Conservation (phyloP, 2,797 vertebrate species). For the Galagoides demidoff region DNA sequence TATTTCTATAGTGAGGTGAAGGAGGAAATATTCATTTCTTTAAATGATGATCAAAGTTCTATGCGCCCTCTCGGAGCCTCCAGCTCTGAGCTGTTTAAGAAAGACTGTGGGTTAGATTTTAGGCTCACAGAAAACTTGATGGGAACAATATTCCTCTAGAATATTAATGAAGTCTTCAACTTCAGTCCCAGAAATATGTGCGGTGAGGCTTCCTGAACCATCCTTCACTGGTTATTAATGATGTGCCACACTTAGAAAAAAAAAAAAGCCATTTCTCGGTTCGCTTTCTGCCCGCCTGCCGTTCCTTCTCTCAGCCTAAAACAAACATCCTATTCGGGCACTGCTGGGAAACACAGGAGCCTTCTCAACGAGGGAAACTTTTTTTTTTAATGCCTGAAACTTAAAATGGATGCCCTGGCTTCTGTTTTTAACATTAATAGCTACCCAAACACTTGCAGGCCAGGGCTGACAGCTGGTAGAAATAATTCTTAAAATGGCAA, state of each 20-base stretch:
- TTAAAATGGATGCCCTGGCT: conserved; percentile 50
- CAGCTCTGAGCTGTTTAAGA: not conserved
- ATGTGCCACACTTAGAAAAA: conserved; percentile 60
- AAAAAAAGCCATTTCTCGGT: conserved; percentile 41
- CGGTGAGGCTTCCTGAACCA: conserved; percentile 32
- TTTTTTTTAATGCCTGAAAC: conserved; percentile 36
- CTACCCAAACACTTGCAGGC: conserved; percentile 68
- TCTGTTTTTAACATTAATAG: conserved; percentile 75
- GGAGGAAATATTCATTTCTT: not conserved
- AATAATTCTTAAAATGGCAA: conserved; percentile 79
- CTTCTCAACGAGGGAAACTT: conserved; percentile 63
- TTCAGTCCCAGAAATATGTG: conserved; percentile 77
- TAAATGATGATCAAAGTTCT: not conserved
- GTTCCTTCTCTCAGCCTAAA: conserved; percentile 53
- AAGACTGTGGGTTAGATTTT: not conserved
- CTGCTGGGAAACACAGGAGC: conserved; percentile 72
- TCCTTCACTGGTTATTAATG: conserved; percentile 74
- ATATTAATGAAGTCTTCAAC: conserved; percentile 75
- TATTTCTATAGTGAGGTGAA: not conserved
- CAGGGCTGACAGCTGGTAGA: conserved; percentile 76
- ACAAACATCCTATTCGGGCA: conserved; percentile 62
- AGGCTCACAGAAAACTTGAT: conserved; percentile 61
- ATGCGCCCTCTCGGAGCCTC: not conserved
- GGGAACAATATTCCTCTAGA: conserved; percentile 69
- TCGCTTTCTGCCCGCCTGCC: conserved; percentile 58